These are phyloP conservation scores for Pimephales promelas DNA, from an alignment of 2,113 vertebrate genomes.

Conservation along the genomic window DNA sequence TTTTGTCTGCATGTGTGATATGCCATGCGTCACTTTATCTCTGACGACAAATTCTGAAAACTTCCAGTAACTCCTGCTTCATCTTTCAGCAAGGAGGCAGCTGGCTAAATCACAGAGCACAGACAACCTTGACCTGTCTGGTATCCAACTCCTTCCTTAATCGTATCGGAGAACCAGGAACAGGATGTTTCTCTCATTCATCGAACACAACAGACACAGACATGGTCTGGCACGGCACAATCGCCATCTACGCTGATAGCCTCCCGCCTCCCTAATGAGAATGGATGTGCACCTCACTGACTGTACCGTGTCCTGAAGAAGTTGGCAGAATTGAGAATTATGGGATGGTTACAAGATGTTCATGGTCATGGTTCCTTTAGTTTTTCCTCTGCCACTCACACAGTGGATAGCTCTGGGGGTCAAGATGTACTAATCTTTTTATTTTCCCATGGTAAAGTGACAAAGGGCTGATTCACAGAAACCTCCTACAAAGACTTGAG, in stretches of 20 bases:
- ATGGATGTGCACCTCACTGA: conserved; percentile 13
- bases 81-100: conserved; percentile 30
- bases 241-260: conserved; percentile 47
- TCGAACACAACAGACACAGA: conserved; percentile 60
- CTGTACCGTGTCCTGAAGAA: conserved; percentile 36
- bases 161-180: conserved; percentile 82
- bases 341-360: conserved; percentile 41
- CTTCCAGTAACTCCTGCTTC: conserved; percentile 64
- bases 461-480: not conserved
- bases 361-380: conserved; percentile 33
- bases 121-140: conserved; percentile 81
- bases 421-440: not conserved
- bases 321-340: conserved; percentile 24
- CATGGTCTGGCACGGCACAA: conserved; percentile 60
- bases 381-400: not conserved
- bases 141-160: conserved; percentile 75
- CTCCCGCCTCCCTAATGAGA: conserved; percentile 1
- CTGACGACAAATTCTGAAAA: conserved; percentile 45
- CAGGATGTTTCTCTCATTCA: conserved; percentile 83
- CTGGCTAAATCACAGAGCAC: not conserved
- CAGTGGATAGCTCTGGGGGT: conserved; percentile 29
- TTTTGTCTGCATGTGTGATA: not conserved
- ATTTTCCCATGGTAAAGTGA: not conserved
- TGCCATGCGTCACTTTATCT: conserved; percentile 8
- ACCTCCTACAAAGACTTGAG: not conserved